Evolutionary conservation across 2,888 invertebrate genomes (phyloP), one percentile per base, ranked within the genome.

Genomic region (Papilio demoleus): DNA sequence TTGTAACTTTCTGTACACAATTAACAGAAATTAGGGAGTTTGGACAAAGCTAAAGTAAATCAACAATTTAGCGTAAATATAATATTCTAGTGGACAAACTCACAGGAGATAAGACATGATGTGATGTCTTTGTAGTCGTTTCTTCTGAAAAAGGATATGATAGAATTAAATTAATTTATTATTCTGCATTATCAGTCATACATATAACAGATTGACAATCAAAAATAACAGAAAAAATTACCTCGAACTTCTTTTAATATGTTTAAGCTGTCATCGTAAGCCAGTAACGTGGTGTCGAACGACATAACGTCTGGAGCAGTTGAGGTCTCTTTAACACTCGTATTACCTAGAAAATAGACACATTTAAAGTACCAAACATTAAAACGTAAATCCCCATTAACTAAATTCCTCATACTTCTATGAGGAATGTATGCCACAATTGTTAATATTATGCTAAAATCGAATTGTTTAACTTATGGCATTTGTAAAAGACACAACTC

Each of bases 251-350:
- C 72, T 0, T 73, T 74, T 1, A 81, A 56, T 9, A 70, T 74
- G 31, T 79, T 73, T 0, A 77, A 72, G 4, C 79, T 81, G 67
- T 81, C 79, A 40, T 82, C 82, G 31, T 82, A 83, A 0, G 83
- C 73, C 27, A 83, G 27, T 0, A 81, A 60, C 0, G 81, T 77
- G 0, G 78, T 78, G 34, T 82, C 82, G 0, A 82, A 42, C 4
- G 24, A 22, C 5, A 50, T 70, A 1, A 73, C 66, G 14, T 74
- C 50, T 9, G 66, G 11, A 0, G 70, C 53, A 4, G 40, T 22
- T 14, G 19, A 59, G 11, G 22, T 9, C 22, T 8, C 65, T 68
- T 19, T 53, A 14, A 3, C 50, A 59, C 0, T 50, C 27, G 56
- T 9, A 14, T 38, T 67, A 3, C n/a, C 67, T 67, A 19, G 9